Base-by-base conservation (phyloP, 1,140 invertebrate species). In the Ephestia elutella region DNA sequence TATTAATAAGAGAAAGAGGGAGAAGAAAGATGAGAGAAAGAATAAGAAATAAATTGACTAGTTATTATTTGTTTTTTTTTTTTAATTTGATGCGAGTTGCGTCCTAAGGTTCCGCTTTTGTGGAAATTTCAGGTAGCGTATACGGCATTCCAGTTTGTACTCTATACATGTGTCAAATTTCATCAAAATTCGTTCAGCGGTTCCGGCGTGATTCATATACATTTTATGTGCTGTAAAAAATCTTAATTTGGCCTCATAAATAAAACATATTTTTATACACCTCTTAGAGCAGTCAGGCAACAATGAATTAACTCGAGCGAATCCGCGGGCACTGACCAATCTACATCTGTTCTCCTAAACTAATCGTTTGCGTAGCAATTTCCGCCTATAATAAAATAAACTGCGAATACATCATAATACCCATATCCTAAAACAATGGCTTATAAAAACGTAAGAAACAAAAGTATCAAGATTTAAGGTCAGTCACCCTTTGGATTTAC, bases 1-100 rank as follows among this genome's bases (percentile, higher is more conserved):
- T 0, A 84, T 99, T 0, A 99, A 96, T 69, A 96, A 98, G 90
- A 90, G 97, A 55, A 92, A 97, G 79, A 90, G 97, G 62, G 96
- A 89, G 67, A 80, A 84, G 15, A 63, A 61, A 8, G 76, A 81
- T 49, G 77, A 80, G 51, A 85, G 75, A 48, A 62, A 62, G 49
- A 70, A 57, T 63, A 82, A 78, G 38, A 80, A 80, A 78, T 77
- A 73, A 74, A 68, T 15, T 13, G 13, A 55, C 62, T 64, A 25
- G 21, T 25, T 25, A 25, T 7, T 3, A 25, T 3, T 25, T 25
- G 21, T 25, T 25, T 25, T 25, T 3, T 25, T 25, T 25, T 2
- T 25, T 25, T 25, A 3, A 25, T 25, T n/a, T n/a, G n/a, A n/a
- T n/a, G n/a, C n/a, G n/a, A n/a, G n/a, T n/a, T n/a, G n/a, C n/a